phyloP scores from a whole-genome alignment of 2,888 invertebrate genomes.

The Polydrusus pterygomalis region DNA sequence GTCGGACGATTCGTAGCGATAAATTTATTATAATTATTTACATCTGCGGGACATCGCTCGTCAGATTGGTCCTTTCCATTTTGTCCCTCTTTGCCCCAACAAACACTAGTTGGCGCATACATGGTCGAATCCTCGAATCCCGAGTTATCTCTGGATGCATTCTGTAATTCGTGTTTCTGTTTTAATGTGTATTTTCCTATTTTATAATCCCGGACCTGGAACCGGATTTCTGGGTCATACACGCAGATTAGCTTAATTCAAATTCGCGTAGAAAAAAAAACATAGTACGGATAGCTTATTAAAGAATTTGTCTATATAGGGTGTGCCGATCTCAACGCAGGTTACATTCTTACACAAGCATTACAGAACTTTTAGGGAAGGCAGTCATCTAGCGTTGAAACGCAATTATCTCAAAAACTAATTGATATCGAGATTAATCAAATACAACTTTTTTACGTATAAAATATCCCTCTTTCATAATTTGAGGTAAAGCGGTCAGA shows the following conservation, averaged over 20 bases:
- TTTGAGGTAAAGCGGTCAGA: too few relatives aligned
- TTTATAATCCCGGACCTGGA: constrained; percentile 26
- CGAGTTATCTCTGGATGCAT: constrained; percentile 39
- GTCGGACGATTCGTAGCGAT: too few relatives aligned
- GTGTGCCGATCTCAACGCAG: too few relatives aligned
- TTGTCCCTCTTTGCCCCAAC: neutral
- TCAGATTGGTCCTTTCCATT: neutral
- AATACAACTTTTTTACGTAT: too few relatives aligned
- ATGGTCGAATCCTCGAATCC: constrained; percentile 31
- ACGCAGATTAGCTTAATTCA: constrained; percentile 28
- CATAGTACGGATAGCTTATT: neutral
- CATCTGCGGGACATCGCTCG: too few relatives aligned
- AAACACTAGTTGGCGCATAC: constrained; percentile 36
- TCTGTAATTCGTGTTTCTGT: constrained; percentile 39
- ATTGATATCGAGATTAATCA: too few relatives aligned
- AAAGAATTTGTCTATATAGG: constrained; percentile 5
- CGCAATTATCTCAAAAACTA: too few relatives aligned
- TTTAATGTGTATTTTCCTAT: constrained; percentile 42
- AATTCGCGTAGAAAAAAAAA: neutral
- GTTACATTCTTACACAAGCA: too few relatives aligned
- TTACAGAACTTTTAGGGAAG: too few relatives aligned
- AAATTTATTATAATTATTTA: too few relatives aligned
- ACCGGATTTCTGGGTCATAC: constrained; percentile 32
- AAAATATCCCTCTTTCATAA: too few relatives aligned
- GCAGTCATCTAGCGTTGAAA: too few relatives aligned